These are phyloP conservation scores for Heliornis fulica DNA, from an alignment of 2,113 vertebrate genomes.

Conservation along the genomic window DNA sequence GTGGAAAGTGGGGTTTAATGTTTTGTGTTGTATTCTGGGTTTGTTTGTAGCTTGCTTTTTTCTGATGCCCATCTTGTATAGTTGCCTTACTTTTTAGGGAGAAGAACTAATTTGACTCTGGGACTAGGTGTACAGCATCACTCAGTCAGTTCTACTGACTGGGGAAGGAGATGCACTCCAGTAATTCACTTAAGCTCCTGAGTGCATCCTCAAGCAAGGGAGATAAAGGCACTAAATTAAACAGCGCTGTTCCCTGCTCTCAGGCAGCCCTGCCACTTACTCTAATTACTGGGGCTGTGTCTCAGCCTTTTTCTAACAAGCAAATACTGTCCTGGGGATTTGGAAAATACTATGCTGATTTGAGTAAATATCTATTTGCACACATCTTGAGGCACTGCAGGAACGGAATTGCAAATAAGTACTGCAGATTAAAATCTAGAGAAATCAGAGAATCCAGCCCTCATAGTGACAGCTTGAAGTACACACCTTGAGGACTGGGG, in stretches of 20 bases:
- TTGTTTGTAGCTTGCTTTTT: background rate
- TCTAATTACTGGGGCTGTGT: background rate
- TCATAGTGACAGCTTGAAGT: no score
- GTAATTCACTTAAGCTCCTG: background rate
- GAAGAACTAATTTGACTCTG: background rate
- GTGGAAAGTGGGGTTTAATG: background rate
- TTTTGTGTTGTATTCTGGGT: background rate
- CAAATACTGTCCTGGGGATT: background rate
- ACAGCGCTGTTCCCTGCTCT: background rate
- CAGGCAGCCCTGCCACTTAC: background rate
- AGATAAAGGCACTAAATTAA: background rate
- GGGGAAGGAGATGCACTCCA: background rate
- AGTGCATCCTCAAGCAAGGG: background rate
- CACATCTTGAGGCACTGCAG: background rate
- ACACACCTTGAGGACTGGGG: no score
- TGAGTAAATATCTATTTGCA: conserved; percentile 18
- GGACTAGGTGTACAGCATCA: background rate
- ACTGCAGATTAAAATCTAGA: background rate
- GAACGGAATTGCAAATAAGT: background rate
- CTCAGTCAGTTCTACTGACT: background rate
- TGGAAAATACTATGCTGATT: conserved; percentile 5
- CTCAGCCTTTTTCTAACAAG: background rate
- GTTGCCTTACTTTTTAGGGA: background rate
- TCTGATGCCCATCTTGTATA: background rate
- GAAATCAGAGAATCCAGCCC: no score